Base-by-base conservation (phyloP, 2,797 vertebrate species). In the Sebastes steindachneri region DNA sequence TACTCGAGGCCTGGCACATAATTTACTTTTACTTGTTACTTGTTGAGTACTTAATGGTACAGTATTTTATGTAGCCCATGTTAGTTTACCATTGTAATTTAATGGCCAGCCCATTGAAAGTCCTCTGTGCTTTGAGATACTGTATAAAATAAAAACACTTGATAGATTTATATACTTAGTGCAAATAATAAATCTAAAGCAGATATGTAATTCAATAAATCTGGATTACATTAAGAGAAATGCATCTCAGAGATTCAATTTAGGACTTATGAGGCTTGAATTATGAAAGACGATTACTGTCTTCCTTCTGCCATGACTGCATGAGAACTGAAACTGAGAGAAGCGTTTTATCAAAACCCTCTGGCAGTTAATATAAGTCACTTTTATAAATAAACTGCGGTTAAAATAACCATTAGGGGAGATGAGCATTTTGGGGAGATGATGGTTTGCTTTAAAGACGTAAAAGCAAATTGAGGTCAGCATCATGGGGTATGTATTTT, bases 151-250 rank as follows among this genome's bases (percentile, higher is more conserved):
- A 69, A 73, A 86, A 85, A 62, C 58, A 29, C 78, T 8, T 73
- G 82, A 85, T 88, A 78, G 85, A 92, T 93, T 91, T 87, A 90
- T 91, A 67, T 58, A 26, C 60, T 83, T 78, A 80, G 71, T 72
- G 77, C 87, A 90, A 84, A 89, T 88, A 85, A 92, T 93, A 90
- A 91, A 94, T 93, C 80, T 84, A 87, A 93, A 88, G 85, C 78
- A 86, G 80, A 88, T 84, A 87, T 90, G 75, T 93, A 92, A 92
- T 94, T 91, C 87, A 93, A 94, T 94, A 91, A 90, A 92, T 85
- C 63, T 84, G 84, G 74, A 92, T 92, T 91, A 89, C 78, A 90
- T 92, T 88, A 90, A 80, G 77, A 92, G 79, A 88, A 94, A 92
- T 92, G 83, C 85, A 79, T 88, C 82, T 88, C 28, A 70, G 68